Evolutionary conservation across 2,113 vertebrate species (phyloP).

Genomic region (Zootoca vivipara): DNA sequence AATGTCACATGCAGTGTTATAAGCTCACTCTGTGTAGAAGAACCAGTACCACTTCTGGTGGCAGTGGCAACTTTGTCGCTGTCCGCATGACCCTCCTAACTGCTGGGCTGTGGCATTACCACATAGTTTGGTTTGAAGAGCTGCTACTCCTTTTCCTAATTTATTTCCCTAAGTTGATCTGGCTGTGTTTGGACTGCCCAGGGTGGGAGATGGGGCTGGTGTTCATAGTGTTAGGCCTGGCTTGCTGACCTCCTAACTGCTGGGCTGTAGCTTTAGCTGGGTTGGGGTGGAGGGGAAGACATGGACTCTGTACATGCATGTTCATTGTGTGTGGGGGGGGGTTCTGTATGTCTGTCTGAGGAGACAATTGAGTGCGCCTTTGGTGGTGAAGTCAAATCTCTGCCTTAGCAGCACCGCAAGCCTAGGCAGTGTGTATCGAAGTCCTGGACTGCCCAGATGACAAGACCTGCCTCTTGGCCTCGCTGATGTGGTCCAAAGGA

Average conservation of each 20-base stretch:
- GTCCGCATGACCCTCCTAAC: background rate
- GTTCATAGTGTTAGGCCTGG: background rate
- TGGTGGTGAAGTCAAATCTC: too few relatives aligned
- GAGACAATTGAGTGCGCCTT: too few relatives aligned
- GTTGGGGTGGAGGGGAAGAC: background rate
- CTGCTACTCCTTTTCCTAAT: background rate
- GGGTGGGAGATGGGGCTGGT: background rate
- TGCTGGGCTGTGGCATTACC: background rate
- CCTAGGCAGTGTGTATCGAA: too few relatives aligned
- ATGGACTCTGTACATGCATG: background rate
- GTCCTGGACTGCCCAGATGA: too few relatives aligned
- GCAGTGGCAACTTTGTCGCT: background rate
- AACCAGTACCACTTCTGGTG: too few relatives aligned
- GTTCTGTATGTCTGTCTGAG: too few relatives aligned
- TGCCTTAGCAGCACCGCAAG: too few relatives aligned
- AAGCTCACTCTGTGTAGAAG: too few relatives aligned
- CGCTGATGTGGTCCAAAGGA: too few relatives aligned
- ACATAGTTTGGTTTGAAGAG: background rate
- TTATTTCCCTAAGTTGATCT: background rate
- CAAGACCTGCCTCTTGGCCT: too few relatives aligned
- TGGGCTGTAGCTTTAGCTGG: background rate
- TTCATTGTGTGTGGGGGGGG: background rate
- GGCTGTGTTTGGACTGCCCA: background rate
- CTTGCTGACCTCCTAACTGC: background rate
- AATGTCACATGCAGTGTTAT: too few relatives aligned